Evolutionary conservation across 2,797 vertebrate species (phyloP).

Genomic region (Myotis planiceps): DNA sequence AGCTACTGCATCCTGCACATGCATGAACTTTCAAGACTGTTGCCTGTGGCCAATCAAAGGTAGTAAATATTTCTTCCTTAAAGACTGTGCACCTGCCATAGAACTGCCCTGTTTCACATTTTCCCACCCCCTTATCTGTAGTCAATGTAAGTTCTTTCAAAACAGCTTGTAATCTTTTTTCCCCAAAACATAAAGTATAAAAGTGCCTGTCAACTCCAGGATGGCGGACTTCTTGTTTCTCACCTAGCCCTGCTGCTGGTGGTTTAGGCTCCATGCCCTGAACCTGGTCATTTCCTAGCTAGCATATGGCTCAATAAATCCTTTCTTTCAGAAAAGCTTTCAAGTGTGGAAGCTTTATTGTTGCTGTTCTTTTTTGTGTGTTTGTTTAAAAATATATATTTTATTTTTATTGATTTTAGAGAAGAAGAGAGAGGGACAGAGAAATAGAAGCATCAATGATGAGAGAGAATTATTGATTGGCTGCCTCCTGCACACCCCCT

Average conservation of each 20-base stretch:
- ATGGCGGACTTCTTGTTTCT: background rate
- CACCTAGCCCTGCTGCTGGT: background rate
- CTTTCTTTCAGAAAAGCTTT: background rate
- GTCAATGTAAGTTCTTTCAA: background rate
- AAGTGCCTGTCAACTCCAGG: background rate
- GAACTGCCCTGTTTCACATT: background rate
- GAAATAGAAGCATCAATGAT: too few relatives aligned
- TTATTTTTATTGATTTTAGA: too few relatives aligned
- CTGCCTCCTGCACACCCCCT: too few relatives aligned
- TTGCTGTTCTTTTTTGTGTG: too few relatives aligned
- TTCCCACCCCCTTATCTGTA: too few relatives aligned
- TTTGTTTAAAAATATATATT: too few relatives aligned
- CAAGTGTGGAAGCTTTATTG: background rate
- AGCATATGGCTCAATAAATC: background rate
- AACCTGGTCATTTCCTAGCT: background rate
- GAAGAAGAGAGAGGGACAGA: too few relatives aligned
- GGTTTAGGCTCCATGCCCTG: background rate
- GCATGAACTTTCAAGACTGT: background rate
- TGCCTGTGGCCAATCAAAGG: background rate
- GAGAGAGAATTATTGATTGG: too few relatives aligned
- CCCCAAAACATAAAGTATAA: background rate
- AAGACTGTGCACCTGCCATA: background rate
- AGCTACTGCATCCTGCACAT: background rate
- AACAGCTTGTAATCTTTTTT: background rate
- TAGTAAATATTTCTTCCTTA: background rate